Conservation (phyloP, 2,797 vertebrate genomes). For the Fringilla coelebs region DNA sequence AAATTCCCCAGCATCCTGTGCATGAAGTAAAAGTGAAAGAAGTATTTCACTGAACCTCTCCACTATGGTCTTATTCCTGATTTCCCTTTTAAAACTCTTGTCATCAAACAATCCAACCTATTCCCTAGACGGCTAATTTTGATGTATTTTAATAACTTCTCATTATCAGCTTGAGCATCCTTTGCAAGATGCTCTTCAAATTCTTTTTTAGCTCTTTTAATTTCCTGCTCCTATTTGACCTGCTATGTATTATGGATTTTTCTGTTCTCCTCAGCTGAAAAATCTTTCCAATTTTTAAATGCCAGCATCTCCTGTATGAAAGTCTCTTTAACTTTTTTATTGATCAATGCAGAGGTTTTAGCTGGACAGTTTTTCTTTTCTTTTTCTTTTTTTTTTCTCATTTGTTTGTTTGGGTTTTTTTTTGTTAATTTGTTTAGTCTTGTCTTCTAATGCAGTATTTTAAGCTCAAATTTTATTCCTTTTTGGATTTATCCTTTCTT, state of each 20-base stretch:
- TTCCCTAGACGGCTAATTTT: background rate
- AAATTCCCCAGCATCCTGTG: background rate
- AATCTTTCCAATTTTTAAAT: conserved; percentile 11
- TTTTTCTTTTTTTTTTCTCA: too few relatives aligned
- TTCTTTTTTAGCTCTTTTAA: conserved; percentile 21
- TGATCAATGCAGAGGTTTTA: background rate
- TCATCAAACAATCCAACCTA: background rate
- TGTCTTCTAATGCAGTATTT: background rate
- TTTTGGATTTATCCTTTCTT: background rate
- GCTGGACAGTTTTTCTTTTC: background rate
- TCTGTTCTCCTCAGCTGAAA: background rate
- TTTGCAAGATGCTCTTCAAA: conserved; percentile 9
- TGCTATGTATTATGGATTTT: conserved; percentile 17
- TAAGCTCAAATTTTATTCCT: background rate
- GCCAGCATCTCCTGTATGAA: background rate
- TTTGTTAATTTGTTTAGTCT: background rate
- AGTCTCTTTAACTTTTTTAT: background rate
- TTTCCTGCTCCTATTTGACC: conserved; percentile 38
- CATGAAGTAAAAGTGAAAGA: background rate
- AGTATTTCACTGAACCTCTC: background rate
- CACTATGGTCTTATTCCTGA: background rate
- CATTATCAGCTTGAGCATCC: background rate
- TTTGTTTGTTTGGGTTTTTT: background rate
- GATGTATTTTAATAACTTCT: conserved; percentile 18
- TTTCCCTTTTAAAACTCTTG: background rate